Evolutionary conservation across 1,140 invertebrate genomes (phyloP).

Genomic region (Tetragnatha versicolor): DNA sequence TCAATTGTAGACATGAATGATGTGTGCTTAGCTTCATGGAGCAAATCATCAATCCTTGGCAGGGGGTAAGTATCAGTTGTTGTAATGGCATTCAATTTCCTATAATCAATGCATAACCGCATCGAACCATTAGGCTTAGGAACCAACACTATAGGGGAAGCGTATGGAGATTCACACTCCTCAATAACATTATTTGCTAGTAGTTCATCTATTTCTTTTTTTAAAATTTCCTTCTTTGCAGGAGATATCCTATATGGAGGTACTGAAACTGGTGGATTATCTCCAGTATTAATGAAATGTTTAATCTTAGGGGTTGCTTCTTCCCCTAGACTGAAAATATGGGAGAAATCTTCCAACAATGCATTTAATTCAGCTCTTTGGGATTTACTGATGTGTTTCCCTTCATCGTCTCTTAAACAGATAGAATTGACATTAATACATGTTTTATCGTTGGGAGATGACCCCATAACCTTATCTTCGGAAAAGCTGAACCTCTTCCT

Average conservation of each 20-base stretch:
- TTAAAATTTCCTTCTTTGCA: neutral
- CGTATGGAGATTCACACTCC: neutral
- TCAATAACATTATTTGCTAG: neutral
- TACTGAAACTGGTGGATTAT: neutral
- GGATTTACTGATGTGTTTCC: neutral
- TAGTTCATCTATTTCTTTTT: neutral
- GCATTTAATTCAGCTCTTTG: neutral
- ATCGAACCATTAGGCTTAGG: neutral
- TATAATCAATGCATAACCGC: neutral
- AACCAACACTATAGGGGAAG: neutral
- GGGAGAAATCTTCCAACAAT: neutral
- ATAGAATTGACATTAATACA: neutral
- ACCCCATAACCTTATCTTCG: too few relatives aligned
- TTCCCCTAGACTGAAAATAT: neutral
- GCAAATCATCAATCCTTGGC: conserved; percentile 1
- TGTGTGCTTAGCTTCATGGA: neutral
- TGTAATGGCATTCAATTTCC: conserved; percentile 4
- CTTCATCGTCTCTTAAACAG: neutral
- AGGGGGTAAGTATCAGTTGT: neutral
- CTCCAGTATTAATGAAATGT: conserved; percentile 2
- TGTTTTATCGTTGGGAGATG: too few relatives aligned
- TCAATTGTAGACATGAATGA: conserved; percentile 17
- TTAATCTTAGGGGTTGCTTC: neutral
- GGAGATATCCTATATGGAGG: neutral
- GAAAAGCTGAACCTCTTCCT: too few relatives aligned